phyloP scores from a whole-genome alignment of 2,888 invertebrate genomes.

The Pyrrhia umbra region DNA sequence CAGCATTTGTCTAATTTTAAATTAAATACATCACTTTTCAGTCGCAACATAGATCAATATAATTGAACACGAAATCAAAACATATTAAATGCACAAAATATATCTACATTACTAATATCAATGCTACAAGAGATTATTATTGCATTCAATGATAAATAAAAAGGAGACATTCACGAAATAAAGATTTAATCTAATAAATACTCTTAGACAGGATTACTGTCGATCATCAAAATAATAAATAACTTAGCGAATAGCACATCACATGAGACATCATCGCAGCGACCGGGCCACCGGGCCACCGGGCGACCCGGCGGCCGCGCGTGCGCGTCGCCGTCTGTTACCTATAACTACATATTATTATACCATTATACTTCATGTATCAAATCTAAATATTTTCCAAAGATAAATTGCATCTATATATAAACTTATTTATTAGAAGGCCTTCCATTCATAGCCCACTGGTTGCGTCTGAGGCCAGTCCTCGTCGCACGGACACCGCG shows the following conservation, averaged over 20 bases:
- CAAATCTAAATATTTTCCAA: conserved; percentile 76
- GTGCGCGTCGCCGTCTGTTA: too few relatives aligned
- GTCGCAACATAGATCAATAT: conserved; percentile 70
- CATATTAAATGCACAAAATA: conserved; percentile 74
- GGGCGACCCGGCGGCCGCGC: too few relatives aligned
- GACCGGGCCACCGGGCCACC: not conserved
- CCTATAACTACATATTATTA: too few relatives aligned
- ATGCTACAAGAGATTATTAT: conserved; percentile 68
- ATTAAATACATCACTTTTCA: conserved; percentile 71
- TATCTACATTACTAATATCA: conserved; percentile 67
- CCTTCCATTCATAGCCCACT: conserved; percentile 58
- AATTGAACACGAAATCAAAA: conserved; percentile 67
- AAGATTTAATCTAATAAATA: conserved; percentile 55
- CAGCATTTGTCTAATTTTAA: conserved; percentile 68
- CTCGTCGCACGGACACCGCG: too few relatives aligned
- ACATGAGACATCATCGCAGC: conserved; percentile 8
- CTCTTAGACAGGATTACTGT: conserved; percentile 41
- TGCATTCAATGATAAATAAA: conserved; percentile 63
- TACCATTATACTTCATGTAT: conserved; percentile 68
- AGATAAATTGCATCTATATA: conserved; percentile 70
- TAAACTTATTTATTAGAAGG: conserved; percentile 70
- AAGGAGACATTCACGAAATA: conserved; percentile 51
- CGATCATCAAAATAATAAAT: conserved; percentile 62
- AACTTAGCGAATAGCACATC: conserved; percentile 54
- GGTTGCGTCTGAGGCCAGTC: conserved; percentile 25